Conservation (phyloP, 2,113 vertebrate genomes). For the Elephantulus edwardii region DNA sequence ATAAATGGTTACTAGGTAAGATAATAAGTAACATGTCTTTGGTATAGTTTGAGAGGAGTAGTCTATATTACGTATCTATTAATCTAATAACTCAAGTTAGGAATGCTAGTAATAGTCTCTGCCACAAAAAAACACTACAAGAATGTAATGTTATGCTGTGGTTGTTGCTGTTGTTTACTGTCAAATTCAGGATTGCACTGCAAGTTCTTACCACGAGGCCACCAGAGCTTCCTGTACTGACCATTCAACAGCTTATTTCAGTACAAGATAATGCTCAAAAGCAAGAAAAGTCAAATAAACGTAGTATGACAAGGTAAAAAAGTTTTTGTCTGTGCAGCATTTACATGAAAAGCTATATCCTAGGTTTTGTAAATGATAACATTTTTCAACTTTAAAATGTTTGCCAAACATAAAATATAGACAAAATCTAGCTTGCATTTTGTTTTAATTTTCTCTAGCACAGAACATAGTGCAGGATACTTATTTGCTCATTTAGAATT, state of each 20-base stretch:
- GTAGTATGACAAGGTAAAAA: background rate
- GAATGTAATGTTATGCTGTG: too few relatives aligned
- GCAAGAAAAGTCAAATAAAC: background rate
- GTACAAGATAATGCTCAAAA: background rate
- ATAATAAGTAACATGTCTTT: background rate
- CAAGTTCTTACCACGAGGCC: too few relatives aligned
- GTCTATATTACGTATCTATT: background rate
- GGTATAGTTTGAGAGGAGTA: background rate
- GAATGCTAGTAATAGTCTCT: background rate
- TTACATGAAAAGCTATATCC: background rate
- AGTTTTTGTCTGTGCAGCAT: background rate
- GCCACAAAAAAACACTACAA: background rate
- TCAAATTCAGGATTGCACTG: too few relatives aligned
- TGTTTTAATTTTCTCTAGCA: background rate
- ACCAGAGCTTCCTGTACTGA: too few relatives aligned
- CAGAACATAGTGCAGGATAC: background rate
- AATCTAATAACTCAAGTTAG: background rate
- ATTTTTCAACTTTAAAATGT: background rate
- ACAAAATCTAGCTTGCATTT: background rate
- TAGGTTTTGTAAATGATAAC: background rate
- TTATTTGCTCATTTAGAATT: too few relatives aligned
- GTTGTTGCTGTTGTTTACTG: too few relatives aligned
- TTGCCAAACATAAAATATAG: background rate
- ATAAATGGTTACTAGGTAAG: background rate
- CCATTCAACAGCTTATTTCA: too few relatives aligned